Base-by-base conservation (phyloP, 1,140 invertebrate genomes). In the Drosophila ambigua region DNA sequence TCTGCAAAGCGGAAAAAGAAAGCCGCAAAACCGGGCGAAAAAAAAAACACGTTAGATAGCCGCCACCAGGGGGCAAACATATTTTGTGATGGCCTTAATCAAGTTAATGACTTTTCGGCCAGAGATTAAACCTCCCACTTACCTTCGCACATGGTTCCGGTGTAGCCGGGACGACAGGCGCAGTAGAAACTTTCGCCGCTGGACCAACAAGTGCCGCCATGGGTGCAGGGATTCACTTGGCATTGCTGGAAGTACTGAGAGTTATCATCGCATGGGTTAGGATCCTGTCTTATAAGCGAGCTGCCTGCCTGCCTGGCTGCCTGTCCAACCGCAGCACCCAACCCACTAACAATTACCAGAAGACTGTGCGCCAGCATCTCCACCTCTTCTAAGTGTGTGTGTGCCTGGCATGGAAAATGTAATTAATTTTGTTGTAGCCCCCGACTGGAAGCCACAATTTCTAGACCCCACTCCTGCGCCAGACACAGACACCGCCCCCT, bases 71-170 rank as follows among this genome's bases (percentile, higher is more conserved):
- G 9, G 53, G 39, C 15, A 61, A 64, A 62, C 26, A 57, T 52
- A 58, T 52, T 66, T 76, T 24, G 13, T 28, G 41, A 51, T 75
- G 49, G 39, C 16, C 62, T 63, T 72, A 76, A 67, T 51, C 43
- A 77, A 77, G 51, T 68, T 69, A 77, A 77, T 77, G 73, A 58
- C 50, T 73, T 78, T 61, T 43, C 24, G 43, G 62, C 11, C 11
- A 43, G n/a, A 8, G 45, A 45, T 45, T 23, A 20, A 11, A 31
- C 8, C 9, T 11, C 9, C 20, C 35, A 84, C 80, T 92, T 91
- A 94, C 94, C 95, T 94, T 96, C 95, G 88, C 96, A 97, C 66
- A 94, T 94, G 89, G 94, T 94, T n/a, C 96, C 96, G 8, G 95
- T 96, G 77, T 94, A 96, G 5, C 95, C 95, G 0, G 95, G 94